These are phyloP conservation scores for Vanessa atalanta DNA, from an alignment of 1,140 invertebrate genomes.

Conservation along the genomic window DNA sequence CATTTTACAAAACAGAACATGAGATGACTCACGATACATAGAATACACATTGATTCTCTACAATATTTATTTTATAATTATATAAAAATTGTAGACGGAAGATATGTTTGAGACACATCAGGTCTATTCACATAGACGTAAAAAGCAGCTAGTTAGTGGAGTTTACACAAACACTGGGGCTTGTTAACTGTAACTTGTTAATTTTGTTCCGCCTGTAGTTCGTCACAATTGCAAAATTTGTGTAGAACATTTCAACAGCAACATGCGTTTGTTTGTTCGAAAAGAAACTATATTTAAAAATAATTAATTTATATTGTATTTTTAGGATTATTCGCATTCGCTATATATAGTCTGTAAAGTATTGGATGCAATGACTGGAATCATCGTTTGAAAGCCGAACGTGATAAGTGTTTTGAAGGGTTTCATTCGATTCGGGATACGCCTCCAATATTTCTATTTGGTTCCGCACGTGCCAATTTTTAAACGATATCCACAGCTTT, in stretches of 20 bases:
- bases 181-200: slow-evolving; percentile 78
- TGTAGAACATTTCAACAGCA: slow-evolving; percentile 18
- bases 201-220: slow-evolving; percentile 68
- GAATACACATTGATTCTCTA: not conserved
- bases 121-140: slow-evolving; percentile 57
- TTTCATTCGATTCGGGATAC: slow-evolving; percentile 44
- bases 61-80: slow-evolving; percentile 37
- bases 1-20: no score
- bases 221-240: slow-evolving; percentile 60
- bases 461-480: slow-evolving; percentile 42
- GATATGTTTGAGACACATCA: slow-evolving; percentile 46
- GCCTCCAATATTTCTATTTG: slow-evolving; percentile 44
- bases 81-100: slow-evolving; percentile 41
- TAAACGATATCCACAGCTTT: slow-evolving; percentile 30
- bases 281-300: slow-evolving; percentile 6
- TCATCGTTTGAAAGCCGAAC: slow-evolving; percentile 42
- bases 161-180: slow-evolving; percentile 72
- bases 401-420: slow-evolving; percentile 53
- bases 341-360: slow-evolving; percentile 30
- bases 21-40: not conserved
- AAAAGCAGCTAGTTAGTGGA: slow-evolving; percentile 75
- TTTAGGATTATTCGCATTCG: not conserved
- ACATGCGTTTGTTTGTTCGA: slow-evolving; percentile 15
- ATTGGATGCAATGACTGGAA: slow-evolving; percentile 43
- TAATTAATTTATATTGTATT: slow-evolving; percentile 1